Conservation (phyloP, 2,888 invertebrate genomes). For the Callinectes sapidus region DNA sequence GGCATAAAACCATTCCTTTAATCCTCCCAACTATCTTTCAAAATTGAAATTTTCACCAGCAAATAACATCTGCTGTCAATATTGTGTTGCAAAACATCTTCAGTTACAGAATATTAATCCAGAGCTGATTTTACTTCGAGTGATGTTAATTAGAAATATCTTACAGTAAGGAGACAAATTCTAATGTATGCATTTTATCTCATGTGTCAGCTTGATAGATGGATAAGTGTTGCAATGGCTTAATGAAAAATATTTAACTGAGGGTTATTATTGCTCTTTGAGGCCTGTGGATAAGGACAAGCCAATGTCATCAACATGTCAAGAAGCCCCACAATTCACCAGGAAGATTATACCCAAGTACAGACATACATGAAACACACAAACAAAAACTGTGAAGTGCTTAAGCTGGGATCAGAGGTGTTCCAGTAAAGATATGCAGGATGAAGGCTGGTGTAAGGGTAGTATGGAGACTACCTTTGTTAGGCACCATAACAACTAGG, state of each 20-base stretch:
- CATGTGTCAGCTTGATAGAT: no score
- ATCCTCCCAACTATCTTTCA: not conserved
- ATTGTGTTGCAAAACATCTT: not conserved
- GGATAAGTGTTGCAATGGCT: not conserved
- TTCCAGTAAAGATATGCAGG: not conserved
- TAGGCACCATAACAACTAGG: not conserved
- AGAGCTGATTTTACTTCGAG: not conserved
- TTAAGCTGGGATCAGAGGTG: not conserved
- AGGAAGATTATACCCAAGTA: not conserved
- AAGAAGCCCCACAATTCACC: not conserved
- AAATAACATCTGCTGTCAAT: not conserved
- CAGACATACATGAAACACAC: not conserved
- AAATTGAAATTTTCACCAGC: not conserved
- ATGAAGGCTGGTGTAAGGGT: not conserved
- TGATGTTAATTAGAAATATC: not conserved
- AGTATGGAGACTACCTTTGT: not conserved
- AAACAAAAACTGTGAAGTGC: not conserved
- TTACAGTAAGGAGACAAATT: no score
- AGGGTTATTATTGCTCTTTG: slow-evolving; percentile 5
- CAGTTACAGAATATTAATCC: not conserved
- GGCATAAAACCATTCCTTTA: not conserved
- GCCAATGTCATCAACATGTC: not conserved
- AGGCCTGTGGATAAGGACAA: not conserved
- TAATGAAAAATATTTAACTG: not conserved
- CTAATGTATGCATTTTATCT: no score